These are phyloP conservation scores for Panurus biarmicus DNA, from an alignment of 2,113 vertebrate species.

Conservation along the genomic window DNA sequence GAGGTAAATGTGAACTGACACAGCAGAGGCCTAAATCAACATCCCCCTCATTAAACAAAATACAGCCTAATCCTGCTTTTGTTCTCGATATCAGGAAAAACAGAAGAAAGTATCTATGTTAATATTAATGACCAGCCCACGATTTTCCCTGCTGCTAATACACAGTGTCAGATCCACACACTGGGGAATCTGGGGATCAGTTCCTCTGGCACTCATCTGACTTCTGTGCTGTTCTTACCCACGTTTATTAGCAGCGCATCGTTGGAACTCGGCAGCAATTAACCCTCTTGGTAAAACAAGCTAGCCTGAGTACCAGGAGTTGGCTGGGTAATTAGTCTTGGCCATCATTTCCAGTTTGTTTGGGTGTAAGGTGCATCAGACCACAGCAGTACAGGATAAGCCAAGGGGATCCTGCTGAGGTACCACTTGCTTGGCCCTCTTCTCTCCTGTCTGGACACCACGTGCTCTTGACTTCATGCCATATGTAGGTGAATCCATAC, in stretches of 20 bases:
- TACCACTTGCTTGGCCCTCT: neutral
- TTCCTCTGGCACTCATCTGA: neutral
- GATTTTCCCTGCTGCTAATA: conserved; percentile 9
- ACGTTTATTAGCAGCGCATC: conserved; percentile 41
- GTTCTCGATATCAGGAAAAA: neutral
- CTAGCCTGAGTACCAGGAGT: neutral
- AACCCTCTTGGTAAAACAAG: neutral
- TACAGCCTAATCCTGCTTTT: conserved; percentile 38
- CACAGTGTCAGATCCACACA: conserved; percentile 31
- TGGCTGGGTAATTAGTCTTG: neutral
- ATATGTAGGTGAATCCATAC: neutral
- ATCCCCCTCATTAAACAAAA: conserved; percentile 10
- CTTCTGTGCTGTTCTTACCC: conserved; percentile 4
- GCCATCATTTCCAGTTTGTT: neutral
- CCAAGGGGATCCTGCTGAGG: neutral
- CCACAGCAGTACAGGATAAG: neutral
- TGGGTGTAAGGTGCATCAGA: neutral
- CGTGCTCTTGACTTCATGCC: neutral
- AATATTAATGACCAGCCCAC: conserved; percentile 12
- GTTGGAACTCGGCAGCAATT: neutral
- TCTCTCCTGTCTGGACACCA: neutral
- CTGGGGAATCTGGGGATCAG: conserved; percentile 26
- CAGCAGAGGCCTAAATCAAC: conserved; percentile 17
- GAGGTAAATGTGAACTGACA: conserved; percentile 38
- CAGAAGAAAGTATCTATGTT: conserved; percentile 53